These are phyloP conservation scores for Scolopax rusticola DNA, from an alignment of 2,797 vertebrate species.

Conservation along the genomic window DNA sequence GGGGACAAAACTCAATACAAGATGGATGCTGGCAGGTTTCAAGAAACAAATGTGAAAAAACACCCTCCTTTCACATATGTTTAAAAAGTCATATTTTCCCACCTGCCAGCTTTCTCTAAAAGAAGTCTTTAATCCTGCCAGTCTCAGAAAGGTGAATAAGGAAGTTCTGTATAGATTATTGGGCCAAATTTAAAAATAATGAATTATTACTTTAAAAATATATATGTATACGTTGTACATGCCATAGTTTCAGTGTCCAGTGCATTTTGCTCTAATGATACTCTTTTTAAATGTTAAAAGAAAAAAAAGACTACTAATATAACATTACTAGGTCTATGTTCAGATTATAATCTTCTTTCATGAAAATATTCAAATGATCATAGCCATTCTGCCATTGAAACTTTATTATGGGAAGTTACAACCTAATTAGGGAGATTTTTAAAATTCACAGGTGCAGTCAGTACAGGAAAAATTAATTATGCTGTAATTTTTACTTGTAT, in stretches of 20 bases:
- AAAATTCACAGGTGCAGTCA: not conserved
- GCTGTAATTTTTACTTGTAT: not conserved
- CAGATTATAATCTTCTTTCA: not conserved
- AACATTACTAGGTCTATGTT: not conserved
- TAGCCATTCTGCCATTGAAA: not conserved
- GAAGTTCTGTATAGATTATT: slow-evolving; percentile 8
- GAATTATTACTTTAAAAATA: not conserved
- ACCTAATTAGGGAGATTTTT: not conserved
- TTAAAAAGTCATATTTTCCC: not conserved
- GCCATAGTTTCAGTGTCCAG: not conserved
- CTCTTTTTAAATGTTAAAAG: not conserved
- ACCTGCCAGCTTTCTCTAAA: not conserved
- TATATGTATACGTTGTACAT: not conserved
- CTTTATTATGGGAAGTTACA: not conserved
- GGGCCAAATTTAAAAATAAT: slow-evolving; percentile 1
- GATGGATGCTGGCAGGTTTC: slow-evolving; percentile 4
- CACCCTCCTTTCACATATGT: not conserved
- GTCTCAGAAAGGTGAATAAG: slow-evolving; percentile 32
- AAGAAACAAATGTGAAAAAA: not conserved
- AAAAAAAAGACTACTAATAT: not conserved
- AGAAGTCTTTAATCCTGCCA: slow-evolving; percentile 26
- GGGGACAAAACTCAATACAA: slow-evolving; percentile 15
- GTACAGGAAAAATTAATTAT: not conserved
- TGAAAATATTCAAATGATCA: not conserved
- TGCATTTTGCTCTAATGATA: not conserved